Percentiles rank a stretch among this genome's conserved stretches.
These are phyloP conservation scores for Ecdyonurus torrentis DNA, from an alignment of 2,888 invertebrate genomes.

Conservation along the genomic window DNA sequence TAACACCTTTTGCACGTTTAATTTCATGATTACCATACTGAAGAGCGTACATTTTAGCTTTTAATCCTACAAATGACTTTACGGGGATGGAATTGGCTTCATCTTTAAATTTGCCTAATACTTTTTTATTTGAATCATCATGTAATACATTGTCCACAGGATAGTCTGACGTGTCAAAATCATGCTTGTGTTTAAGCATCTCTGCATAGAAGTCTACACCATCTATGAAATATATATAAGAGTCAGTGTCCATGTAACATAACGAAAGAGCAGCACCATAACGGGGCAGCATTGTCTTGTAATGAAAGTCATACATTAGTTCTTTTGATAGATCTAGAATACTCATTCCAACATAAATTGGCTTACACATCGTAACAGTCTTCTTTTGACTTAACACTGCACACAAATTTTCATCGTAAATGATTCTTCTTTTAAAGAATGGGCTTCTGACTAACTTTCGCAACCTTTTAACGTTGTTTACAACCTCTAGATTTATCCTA, in stretches of 20 bases:
- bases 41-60: background rate
- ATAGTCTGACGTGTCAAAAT: slow-evolving; percentile 9
- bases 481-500: background rate
- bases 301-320: slow-evolving; percentile 17
- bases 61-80: background rate
- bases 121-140: background rate
- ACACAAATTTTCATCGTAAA: background rate
- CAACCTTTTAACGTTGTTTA: background rate
- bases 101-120: background rate
- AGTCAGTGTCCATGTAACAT: slow-evolving; percentile 9
- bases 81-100: background rate
- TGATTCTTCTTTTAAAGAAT: background rate
- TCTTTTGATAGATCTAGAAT: slow-evolving; percentile 19
- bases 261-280: slow-evolving; percentile 7
- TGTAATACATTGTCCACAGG: no score
- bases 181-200: slow-evolving; percentile 1
- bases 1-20: background rate
- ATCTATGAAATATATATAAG: slow-evolving; percentile 8
- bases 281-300: slow-evolving; percentile 14
- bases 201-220: slow-evolving; percentile 5
- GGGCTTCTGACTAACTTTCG: background rate
- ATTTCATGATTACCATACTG: background rate
- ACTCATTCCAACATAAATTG: slow-evolving; percentile 18
- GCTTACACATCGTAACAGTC: slow-evolving; percentile 18
- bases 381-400: background rate